Conservation (phyloP, 2,888 invertebrate species). For the Gymnoscelis rufifasciata region DNA sequence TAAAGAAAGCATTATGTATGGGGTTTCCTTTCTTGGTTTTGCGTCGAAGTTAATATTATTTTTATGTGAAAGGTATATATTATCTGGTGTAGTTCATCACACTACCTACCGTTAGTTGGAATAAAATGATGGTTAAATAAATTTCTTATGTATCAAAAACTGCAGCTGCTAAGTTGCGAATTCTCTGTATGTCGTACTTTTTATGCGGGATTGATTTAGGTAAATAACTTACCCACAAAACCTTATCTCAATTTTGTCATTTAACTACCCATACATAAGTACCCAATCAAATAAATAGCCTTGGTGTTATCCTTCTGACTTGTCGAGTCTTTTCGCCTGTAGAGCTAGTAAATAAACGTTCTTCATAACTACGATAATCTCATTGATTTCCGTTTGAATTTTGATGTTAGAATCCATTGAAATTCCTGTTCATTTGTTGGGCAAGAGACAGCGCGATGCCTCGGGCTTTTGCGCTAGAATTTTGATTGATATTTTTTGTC, state of each 20-base stretch:
- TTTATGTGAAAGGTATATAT: neutral
- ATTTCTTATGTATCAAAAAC: too few relatives aligned
- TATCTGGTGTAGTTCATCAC: too few relatives aligned
- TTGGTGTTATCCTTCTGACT: neutral
- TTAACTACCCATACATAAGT: neutral
- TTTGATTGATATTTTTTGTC: slow-evolving; percentile 80
- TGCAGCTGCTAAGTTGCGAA: too few relatives aligned
- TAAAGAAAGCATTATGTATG: slow-evolving; percentile 13
- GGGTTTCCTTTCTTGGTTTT: slow-evolving; percentile 11
- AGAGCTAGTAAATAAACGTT: too few relatives aligned
- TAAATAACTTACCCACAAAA: neutral
- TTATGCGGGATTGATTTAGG: neutral
- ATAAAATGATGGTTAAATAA: too few relatives aligned
- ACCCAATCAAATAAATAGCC: neutral
- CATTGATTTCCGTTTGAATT: too few relatives aligned
- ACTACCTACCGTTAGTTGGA: too few relatives aligned
- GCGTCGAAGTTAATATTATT: neutral
- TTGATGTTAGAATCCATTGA: slow-evolving; percentile 22
- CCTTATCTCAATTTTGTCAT: neutral
- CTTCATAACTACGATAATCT: too few relatives aligned
- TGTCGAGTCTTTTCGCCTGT: too few relatives aligned
- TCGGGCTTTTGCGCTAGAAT: slow-evolving; percentile 76
- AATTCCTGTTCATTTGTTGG: slow-evolving; percentile 36
- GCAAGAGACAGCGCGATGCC: slow-evolving; percentile 64
- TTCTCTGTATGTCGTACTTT: too few relatives aligned